Percentiles rank a stretch among this genome's conserved stretches.
Conservation (phyloP, 2,888 invertebrate species). For the Cataglyphis cursor region DNA sequence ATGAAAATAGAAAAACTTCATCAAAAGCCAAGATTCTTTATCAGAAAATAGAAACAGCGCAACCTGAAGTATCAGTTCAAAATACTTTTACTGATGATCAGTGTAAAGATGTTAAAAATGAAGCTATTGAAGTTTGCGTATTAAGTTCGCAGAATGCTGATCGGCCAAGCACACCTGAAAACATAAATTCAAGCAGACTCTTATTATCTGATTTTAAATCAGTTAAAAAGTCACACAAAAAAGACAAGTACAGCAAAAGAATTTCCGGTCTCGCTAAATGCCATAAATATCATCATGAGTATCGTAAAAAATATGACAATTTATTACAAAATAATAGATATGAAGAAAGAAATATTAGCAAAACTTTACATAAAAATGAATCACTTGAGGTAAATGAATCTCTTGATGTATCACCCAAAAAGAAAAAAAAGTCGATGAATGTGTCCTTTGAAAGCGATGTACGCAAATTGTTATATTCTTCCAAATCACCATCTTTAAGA, state of each 20-base stretch:
- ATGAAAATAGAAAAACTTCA: conserved; percentile 76
- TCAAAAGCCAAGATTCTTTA: conserved; percentile 72
- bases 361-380: not conserved
- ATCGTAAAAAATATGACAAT: conserved; percentile 57
- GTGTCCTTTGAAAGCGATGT: conserved; percentile 37
- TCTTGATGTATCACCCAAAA: conserved; percentile 69
- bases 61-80: not conserved
- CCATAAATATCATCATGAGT: conserved; percentile 58
- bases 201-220: conserved; percentile 80
- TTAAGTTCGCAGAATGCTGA: conserved; percentile 37
- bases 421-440: conserved; percentile 67
- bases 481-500: conserved; percentile 61
- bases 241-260: conserved; percentile 80
- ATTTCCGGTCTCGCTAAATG: conserved; percentile 73
- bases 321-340: not conserved
- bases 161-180: conserved; percentile 81
- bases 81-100: not conserved
- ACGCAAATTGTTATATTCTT: not conserved
- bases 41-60: conserved; percentile 15
- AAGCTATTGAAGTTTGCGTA: not conserved
- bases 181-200: conserved; percentile 82
- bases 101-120: conserved; percentile 32
- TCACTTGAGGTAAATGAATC: not conserved
- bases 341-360: not conserved
- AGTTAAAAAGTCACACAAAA: conserved; percentile 82